phyloP scores from a whole-genome alignment of 2,888 invertebrate genomes.

The Ornithoptera priamus region DNA sequence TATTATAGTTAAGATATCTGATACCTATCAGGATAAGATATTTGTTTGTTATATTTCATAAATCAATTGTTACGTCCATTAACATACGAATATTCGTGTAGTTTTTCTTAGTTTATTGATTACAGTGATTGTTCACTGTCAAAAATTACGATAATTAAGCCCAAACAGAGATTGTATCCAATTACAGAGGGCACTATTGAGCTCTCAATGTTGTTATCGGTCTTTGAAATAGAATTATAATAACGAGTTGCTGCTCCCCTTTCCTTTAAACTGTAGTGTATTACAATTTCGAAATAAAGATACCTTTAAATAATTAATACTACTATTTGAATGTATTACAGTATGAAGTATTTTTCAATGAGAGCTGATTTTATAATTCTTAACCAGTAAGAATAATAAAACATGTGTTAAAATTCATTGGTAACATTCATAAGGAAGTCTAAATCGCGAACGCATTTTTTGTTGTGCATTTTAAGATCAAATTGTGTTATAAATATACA shows the following conservation, averaged over 20 bases:
- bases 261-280: not conserved
- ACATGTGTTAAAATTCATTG: too few relatives aligned
- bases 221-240: slow-evolving; percentile 24
- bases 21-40: not conserved
- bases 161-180: slow-evolving; percentile 6
- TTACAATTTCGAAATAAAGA: slow-evolving; percentile 9
- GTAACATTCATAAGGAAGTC: not conserved
- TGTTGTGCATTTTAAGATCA: not conserved
- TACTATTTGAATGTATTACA: not conserved
- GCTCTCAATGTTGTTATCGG: slow-evolving; percentile 17
- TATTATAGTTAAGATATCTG: not conserved
- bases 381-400: too few relatives aligned
- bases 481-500: not conserved
- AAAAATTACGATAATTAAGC: slow-evolving; percentile 18
- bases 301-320: not conserved
- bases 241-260: slow-evolving; percentile 11
- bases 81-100: not conserved
- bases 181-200: slow-evolving; percentile 18
- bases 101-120: slow-evolving; percentile 4
- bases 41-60: not conserved
- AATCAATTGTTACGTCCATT: not conserved
- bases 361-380: too few relatives aligned
- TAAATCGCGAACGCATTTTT: not conserved
- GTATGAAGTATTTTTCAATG: too few relatives aligned
- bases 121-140: slow-evolving; percentile 20